Percentiles rank a stretch among this genome's conserved stretches.
Evolutionary conservation across 1,140 invertebrate genomes (phyloP).

Genomic region (Sarcophaga peregrina): DNA sequence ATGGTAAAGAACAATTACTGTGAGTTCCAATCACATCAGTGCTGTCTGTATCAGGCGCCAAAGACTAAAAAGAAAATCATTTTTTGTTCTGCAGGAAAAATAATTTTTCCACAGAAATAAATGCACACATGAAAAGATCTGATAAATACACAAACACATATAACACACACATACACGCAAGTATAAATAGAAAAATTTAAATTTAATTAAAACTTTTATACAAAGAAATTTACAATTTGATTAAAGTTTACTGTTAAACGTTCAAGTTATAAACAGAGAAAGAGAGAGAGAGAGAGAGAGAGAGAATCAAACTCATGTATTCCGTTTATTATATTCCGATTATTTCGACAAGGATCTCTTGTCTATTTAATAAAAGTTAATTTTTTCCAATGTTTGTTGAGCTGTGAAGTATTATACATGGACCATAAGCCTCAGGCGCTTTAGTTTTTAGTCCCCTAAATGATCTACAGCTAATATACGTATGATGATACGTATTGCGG

Average conservation of each 20-base stretch:
- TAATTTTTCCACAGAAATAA: neutral
- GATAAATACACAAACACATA: too few relatives aligned
- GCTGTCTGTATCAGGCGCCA: neutral
- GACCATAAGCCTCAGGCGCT: too few relatives aligned
- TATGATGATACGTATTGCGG: too few relatives aligned
- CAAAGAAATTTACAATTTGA: constrained; percentile 24
- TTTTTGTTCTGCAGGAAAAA: neutral
- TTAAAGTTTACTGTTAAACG: neutral
- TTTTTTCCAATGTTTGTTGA: neutral
- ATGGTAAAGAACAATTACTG: too few relatives aligned
- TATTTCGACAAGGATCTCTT: neutral
- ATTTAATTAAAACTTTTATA: constrained; percentile 14
- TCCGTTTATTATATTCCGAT: too few relatives aligned
- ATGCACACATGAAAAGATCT: neutral
- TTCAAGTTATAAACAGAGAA: neutral
- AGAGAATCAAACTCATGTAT: too few relatives aligned
- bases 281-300: neutral
- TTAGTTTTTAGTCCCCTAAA: too few relatives aligned
- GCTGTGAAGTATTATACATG: too few relatives aligned
- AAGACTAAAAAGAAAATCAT: neutral
- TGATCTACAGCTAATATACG: too few relatives aligned
- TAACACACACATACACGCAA: neutral
- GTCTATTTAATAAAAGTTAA: constrained; percentile 19
- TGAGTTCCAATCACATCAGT: neutral
- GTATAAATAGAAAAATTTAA: neutral